These are phyloP conservation scores for Myotis daubentonii DNA, from an alignment of 2,797 vertebrate genomes.

Conservation along the genomic window DNA sequence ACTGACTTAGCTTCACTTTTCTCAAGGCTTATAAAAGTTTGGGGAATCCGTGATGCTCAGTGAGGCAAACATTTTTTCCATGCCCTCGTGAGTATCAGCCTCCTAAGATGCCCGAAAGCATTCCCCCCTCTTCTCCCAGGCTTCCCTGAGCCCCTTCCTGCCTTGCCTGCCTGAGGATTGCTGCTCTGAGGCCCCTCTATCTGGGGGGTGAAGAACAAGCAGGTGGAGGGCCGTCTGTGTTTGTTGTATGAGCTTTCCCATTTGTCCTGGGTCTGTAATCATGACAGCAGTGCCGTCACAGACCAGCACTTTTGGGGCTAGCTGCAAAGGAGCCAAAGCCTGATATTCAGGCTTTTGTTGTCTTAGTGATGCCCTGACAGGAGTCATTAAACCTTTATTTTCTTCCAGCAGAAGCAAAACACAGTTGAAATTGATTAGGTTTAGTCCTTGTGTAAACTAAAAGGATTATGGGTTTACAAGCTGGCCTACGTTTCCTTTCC, in stretches of 20 bases:
- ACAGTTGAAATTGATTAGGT: conserved; percentile 12
- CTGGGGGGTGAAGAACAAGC: not conserved
- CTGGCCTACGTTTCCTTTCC: not conserved
- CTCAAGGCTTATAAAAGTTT: not conserved
- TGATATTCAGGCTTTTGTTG: not conserved
- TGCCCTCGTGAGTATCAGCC: not conserved
- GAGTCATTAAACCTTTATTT: not conserved
- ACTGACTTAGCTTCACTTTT: not conserved
- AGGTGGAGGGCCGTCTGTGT: not conserved
- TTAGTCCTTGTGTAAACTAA: conserved; percentile 22
- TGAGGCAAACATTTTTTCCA: not conserved
- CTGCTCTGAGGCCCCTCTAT: not conserved
- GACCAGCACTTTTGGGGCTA: not conserved
- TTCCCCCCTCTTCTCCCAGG: not conserved
- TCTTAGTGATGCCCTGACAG: not conserved
- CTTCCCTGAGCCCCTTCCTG: not conserved
- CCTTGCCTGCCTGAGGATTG: not conserved
- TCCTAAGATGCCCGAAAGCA: not conserved
- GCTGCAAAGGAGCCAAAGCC: not conserved
- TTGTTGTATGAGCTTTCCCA: not conserved
- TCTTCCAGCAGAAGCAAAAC: not conserved
- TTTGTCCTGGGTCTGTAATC: not conserved
- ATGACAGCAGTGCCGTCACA: not conserved
- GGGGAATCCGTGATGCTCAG: not conserved
- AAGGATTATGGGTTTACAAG: conserved; percentile 5